phyloP scores from a whole-genome alignment of 2,888 invertebrate genomes.

The Lycophotia porphyrea region DNA sequence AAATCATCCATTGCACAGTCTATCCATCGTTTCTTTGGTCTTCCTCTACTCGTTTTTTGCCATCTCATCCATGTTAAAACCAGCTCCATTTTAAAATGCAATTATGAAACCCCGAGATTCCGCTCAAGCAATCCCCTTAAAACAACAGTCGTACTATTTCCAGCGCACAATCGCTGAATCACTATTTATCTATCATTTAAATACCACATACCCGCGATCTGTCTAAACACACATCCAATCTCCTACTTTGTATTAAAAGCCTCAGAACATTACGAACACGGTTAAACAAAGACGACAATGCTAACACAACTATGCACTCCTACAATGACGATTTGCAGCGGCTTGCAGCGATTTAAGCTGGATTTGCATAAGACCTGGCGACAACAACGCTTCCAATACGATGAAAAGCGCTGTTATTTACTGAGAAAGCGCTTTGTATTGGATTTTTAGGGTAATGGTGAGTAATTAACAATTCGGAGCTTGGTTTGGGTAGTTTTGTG shows the following conservation, averaged over 20 bases:
- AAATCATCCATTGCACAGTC: too few relatives aligned
- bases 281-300: conserved; percentile 50
- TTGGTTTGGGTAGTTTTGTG: not conserved
- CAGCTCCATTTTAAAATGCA: conserved; percentile 39
- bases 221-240: conserved; percentile 34
- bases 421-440: conserved; percentile 34
- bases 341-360: conserved; percentile 63
- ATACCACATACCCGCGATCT: conserved; percentile 23
- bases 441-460: conserved; percentile 14
- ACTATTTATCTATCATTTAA: conserved; percentile 54
- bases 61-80: not conserved
- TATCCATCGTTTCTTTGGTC: too few relatives aligned
- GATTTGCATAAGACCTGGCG: conserved; percentile 60
- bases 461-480: conserved; percentile 21
- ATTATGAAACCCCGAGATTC: conserved; percentile 29
- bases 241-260: conserved; percentile 36
- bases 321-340: conserved; percentile 63
- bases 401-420: conserved; percentile 49
- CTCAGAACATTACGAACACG: conserved; percentile 36
- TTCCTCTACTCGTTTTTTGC: not conserved
- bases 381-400: conserved; percentile 50
- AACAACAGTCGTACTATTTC: conserved; percentile 35
- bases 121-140: conserved; percentile 41
- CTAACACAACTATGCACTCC: conserved; percentile 49
- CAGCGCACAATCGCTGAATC: conserved; percentile 29